phyloP scores from a whole-genome alignment of 2,113 vertebrate genomes.

The Isurus oxyrinchus region DNA sequence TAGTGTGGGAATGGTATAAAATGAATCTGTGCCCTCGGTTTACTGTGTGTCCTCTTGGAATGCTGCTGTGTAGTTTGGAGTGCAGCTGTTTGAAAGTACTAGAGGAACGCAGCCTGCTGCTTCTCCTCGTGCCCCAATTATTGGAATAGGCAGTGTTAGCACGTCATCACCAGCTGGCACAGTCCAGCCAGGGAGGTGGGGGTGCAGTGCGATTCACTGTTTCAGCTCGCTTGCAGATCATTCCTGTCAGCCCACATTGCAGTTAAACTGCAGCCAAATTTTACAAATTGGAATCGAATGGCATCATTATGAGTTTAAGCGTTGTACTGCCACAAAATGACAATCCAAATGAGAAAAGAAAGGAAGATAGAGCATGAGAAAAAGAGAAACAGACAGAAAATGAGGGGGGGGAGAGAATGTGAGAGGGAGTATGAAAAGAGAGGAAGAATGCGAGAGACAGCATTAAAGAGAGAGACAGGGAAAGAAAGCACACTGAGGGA shows the following conservation, averaged over 20 bases:
- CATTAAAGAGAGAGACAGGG: neutral
- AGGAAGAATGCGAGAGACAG: neutral
- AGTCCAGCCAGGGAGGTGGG: neutral
- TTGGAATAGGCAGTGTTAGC: neutral
- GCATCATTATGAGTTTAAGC: neutral
- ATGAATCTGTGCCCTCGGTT: neutral
- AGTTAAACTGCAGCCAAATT: neutral
- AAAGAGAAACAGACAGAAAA: neutral
- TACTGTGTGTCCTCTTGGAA: neutral
- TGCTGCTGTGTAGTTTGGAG: neutral
- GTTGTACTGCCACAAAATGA: neutral
- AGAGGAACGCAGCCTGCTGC: neutral
- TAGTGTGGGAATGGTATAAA: neutral
- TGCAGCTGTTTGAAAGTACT: neutral
- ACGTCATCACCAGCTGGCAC: neutral
- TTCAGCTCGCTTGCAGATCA: neutral
- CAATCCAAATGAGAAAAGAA: neutral
- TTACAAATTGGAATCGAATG: neutral
- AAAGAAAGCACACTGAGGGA: neutral
- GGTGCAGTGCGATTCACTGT: neutral
- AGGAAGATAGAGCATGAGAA: neutral
- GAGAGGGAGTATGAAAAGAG: neutral
- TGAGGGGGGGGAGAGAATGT: neutral
- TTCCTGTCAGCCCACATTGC: neutral
- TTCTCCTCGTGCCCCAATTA: neutral